Percentiles rank a stretch among this genome's conserved stretches.
These are phyloP conservation scores for Macquaria australasica DNA, from an alignment of 2,113 vertebrate genomes.

Conservation along the genomic window DNA sequence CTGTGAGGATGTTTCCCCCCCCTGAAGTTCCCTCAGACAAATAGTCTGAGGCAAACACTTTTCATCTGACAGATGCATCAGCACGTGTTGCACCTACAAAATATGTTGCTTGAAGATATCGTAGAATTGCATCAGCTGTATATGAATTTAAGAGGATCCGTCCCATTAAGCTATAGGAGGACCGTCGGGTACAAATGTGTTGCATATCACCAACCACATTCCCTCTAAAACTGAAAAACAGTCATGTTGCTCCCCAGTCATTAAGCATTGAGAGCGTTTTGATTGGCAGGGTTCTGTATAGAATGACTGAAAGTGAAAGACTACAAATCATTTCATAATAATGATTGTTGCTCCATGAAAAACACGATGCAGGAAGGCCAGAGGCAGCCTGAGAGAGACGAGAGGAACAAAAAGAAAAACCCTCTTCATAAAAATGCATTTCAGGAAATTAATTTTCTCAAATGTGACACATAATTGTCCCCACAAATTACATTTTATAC, in stretches of 20 bases:
- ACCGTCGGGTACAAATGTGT: constrained; percentile 2
- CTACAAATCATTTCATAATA: constrained; percentile 55
- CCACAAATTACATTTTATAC: constrained; percentile 56
- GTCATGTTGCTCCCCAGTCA: constrained; percentile 13
- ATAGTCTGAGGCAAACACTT: constrained; percentile 20
- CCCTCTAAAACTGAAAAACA: constrained; percentile 4
- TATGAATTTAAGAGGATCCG: constrained; percentile 7
- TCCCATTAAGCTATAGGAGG: not conserved
- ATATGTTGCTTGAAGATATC: constrained; percentile 7
- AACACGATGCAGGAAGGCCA: constrained; percentile 49
- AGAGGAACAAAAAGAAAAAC: constrained; percentile 19
- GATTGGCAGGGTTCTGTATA: constrained; percentile 53
- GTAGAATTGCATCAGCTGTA: not conserved
- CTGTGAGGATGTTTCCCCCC: constrained; percentile 6
- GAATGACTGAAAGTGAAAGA: constrained; percentile 20
- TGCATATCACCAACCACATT: constrained; percentile 22
- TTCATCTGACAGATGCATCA: constrained; percentile 12
- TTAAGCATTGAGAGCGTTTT: constrained; percentile 37
- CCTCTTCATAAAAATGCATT: constrained; percentile 44
- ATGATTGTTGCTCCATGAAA: constrained; percentile 51
- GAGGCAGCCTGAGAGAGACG: constrained; percentile 17
- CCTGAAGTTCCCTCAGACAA: constrained; percentile 17
- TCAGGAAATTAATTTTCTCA: constrained; percentile 64
- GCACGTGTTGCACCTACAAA: not conserved
- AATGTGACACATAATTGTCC: constrained; percentile 69